Percentiles rank a stretch among this genome's conserved stretches.
Conservation (phyloP, 1,140 invertebrate genomes). For the fruit fly (Drosophila melanogaster) region Release_6_plus_ISO1_MT NC_004354.4:9953001-9953500, state of each 20-base stretch:
- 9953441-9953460: background rate
- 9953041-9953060: background rate
- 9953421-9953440: background rate
- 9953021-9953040: slow-evolving; percentile 4
- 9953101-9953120: background rate
- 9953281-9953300: slow-evolving; percentile 69
- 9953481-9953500: background rate
- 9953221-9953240: slow-evolving; percentile 38
- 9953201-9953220: slow-evolving; percentile 55
- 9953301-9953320: slow-evolving; percentile 62
- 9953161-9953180: slow-evolving; percentile 74
- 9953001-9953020: slow-evolving; percentile 75
- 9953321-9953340: slow-evolving; percentile 9
- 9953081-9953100: slow-evolving; percentile 7
- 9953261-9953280: slow-evolving; percentile 21
- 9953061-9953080: background rate
- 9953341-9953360: slow-evolving; percentile 53
- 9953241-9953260: background rate
- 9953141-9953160: slow-evolving; percentile 47
- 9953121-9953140: slow-evolving; percentile 55
- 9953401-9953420: slow-evolving; percentile 55
- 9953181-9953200: slow-evolving; percentile 54
- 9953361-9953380: slow-evolving; percentile 76
- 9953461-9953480: background rate
- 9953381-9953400: slow-evolving; percentile 63